A percentile compares a stretch with the other conserved stretches of the same genome.
Evolutionary conservation across 2,888 invertebrate species (phyloP).

Genomic region (Brenthis hecate): DNA sequence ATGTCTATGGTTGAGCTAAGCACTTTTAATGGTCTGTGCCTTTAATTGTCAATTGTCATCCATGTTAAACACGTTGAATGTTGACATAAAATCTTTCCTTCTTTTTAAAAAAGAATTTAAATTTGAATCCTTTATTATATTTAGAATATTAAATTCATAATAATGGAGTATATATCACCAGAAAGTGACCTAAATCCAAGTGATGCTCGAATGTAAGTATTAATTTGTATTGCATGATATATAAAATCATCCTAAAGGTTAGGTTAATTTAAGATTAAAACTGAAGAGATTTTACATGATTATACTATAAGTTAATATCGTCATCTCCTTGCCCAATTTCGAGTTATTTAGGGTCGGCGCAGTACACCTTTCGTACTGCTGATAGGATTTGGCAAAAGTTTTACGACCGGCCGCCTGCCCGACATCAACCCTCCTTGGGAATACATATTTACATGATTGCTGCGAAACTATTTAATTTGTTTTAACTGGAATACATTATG

Average conservation of each 20-base stretch:
- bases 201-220: slow-evolving; percentile 69
- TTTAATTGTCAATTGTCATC: too few species aligned
- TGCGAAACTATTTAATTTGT: background rate
- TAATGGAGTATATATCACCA: slow-evolving; percentile 70
- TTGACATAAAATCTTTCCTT: too few species aligned
- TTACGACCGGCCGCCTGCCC: too few species aligned
- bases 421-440: too few species aligned
- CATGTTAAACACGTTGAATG: slow-evolving; percentile 17
- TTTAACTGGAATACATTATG: too few species aligned
- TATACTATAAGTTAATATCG: too few species aligned
- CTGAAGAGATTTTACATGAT: too few species aligned
- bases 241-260: slow-evolving; percentile 11
- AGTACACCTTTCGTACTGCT: too few species aligned
- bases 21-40: too few species aligned
- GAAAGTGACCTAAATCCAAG: slow-evolving; percentile 54
- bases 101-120: background rate
- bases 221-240: background rate
- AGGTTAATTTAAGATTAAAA: background rate
- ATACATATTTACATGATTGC: background rate
- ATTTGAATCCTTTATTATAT: slow-evolving; percentile 4
- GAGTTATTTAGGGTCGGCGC: too few species aligned
- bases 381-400: too few species aligned
- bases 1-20: background rate
- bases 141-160: slow-evolving; percentile 40
- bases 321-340: too few species aligned